These are phyloP conservation scores for Metopia argyrocephala DNA, from an alignment of 2,888 invertebrate species.

Conservation along the genomic window DNA sequence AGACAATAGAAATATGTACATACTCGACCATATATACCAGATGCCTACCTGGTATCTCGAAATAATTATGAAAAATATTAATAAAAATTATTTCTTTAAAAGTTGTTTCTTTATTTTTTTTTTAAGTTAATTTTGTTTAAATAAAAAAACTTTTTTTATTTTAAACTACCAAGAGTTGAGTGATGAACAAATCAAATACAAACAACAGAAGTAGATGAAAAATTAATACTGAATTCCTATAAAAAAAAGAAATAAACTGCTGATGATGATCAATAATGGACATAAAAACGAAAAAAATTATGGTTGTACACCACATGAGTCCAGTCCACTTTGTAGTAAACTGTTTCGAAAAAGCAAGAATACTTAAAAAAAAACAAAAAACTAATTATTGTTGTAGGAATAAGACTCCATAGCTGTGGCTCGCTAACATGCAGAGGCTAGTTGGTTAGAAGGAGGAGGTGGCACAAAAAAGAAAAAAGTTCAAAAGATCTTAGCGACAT, in stretches of 20 bases:
- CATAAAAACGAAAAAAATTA: slow-evolving; percentile 58
- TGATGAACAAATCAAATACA: slow-evolving; percentile 39
- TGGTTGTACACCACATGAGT: slow-evolving; percentile 57
- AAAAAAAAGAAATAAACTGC: slow-evolving; percentile 52
- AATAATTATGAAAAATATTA: no score
- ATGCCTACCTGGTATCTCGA: slow-evolving; percentile 20
- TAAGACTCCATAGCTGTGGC: background rate
- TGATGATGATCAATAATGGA: slow-evolving; percentile 64
- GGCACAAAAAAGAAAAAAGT: slow-evolving; percentile 36
- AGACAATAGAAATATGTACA: no score
- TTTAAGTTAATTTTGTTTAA: slow-evolving; percentile 33
- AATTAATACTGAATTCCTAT: slow-evolving; percentile 41
- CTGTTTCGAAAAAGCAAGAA: slow-evolving; percentile 6
- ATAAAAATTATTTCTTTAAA: slow-evolving; percentile 16
- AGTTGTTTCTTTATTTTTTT: background rate
- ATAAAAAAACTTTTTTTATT: slow-evolving; percentile 32
- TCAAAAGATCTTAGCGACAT: slow-evolving; percentile 61
- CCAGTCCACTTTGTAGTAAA: slow-evolving; percentile 24
- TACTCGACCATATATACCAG: no score
- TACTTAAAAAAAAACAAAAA: slow-evolving; percentile 47
- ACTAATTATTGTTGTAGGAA: slow-evolving; percentile 45
- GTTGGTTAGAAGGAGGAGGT: slow-evolving; percentile 8
- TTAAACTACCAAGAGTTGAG: slow-evolving; percentile 36
- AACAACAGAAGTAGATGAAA: slow-evolving; percentile 23
- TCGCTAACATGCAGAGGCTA: slow-evolving; percentile 14